phyloP scores from a whole-genome alignment of 2,797 vertebrate genomes.

The Morelia viridis region DNA sequence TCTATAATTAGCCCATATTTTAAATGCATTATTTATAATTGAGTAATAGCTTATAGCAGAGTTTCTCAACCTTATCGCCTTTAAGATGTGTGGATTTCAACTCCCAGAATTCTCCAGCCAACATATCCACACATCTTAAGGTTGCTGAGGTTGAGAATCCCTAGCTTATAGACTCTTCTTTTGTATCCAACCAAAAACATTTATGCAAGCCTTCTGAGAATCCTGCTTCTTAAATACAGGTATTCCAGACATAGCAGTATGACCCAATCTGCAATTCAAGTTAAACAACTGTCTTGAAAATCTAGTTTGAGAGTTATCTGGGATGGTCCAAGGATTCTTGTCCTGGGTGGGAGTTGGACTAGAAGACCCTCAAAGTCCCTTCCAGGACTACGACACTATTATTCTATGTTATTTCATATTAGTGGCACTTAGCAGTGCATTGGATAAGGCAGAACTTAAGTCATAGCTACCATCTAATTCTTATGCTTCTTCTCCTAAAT shows the following conservation, averaged over 20 bases:
- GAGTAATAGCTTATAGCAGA: not conserved
- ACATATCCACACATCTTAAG: no score
- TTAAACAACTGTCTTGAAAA: not conserved
- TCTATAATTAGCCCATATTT: not conserved
- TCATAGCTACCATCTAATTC: not conserved
- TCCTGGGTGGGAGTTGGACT: not conserved
- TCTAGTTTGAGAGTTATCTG: not conserved
- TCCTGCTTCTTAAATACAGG: not conserved
- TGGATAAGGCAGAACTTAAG: conserved; percentile 2
- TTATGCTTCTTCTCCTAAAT: not conserved
- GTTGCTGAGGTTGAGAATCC: no score
- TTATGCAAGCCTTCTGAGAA: not conserved
- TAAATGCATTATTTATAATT: not conserved
- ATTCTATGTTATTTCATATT: not conserved
- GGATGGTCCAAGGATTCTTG: not conserved
- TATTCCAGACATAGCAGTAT: not conserved
- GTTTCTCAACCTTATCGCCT: no score
- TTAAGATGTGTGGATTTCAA: no score
- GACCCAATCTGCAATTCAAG: not conserved
- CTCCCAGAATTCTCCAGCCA: no score
- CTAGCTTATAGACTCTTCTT: not conserved
- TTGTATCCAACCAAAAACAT: not conserved
- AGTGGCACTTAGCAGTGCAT: not conserved
- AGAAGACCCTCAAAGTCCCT: not conserved
- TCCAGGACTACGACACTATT: not conserved